These are phyloP conservation scores for Emys orbicularis DNA, from an alignment of 2,797 vertebrate genomes.

Conservation along the genomic window DNA sequence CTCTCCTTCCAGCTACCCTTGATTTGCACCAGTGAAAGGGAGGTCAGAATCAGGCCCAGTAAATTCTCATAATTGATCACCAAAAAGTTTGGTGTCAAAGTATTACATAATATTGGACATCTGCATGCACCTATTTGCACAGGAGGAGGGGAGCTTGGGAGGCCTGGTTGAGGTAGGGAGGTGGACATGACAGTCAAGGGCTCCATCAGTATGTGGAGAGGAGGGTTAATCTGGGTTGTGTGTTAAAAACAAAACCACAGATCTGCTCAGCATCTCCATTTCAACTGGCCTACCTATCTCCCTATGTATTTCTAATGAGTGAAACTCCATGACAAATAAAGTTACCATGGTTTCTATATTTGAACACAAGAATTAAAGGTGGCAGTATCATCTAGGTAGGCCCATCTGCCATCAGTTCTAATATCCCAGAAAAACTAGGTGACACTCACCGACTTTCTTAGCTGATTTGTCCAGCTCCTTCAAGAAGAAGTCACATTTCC, in stretches of 20 bases:
- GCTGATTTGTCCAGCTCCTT: conserved; percentile 65
- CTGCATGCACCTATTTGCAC: background rate
- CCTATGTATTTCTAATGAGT: background rate
- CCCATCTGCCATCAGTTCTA: background rate
- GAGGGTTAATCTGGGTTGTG: background rate
- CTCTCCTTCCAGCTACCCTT: background rate
- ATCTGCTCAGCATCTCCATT: background rate
- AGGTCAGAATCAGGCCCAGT: background rate
- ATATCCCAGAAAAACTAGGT: background rate
- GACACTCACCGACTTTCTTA: conserved; percentile 68
- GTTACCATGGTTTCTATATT: background rate
- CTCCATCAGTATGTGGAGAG: no score
- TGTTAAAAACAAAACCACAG: background rate
- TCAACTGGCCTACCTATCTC: background rate
- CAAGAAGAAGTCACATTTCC: conserved; percentile 61
- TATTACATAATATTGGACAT: background rate
- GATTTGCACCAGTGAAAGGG: background rate
- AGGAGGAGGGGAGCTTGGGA: background rate
- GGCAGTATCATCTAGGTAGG: background rate
- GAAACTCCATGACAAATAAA: background rate
- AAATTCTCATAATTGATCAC: background rate
- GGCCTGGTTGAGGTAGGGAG: background rate
- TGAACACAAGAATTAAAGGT: background rate
- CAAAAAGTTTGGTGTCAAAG: background rate
- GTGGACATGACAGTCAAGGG: background rate